Evolutionary conservation across 2,113 vertebrate species (phyloP).

Genomic region (Lampris incognitus): DNA sequence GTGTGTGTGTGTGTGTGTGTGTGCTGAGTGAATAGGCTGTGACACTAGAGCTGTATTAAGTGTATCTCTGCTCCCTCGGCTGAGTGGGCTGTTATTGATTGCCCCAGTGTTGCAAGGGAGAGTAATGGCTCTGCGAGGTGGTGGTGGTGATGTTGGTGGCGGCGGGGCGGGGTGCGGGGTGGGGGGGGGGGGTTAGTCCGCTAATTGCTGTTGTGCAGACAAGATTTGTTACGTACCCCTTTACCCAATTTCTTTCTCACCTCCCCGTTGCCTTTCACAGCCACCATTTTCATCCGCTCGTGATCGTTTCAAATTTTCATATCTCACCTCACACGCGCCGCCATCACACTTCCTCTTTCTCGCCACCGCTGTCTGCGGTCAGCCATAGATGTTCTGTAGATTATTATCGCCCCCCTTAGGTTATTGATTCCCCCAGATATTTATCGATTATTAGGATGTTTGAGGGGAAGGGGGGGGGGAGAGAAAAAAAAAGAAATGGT

Average conservation of each 20-base stretch:
- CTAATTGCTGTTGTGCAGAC: conserved; percentile 91
- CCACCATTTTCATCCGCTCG: conserved; percentile 13
- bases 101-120: conserved; percentile 81
- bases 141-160: not conserved
- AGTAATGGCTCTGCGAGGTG: conserved; percentile 85
- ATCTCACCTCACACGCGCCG: conserved; percentile 54
- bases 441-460: conserved; percentile 54
- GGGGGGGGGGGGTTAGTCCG: conserved; percentile 82
- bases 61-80: conserved; percentile 82
- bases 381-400: conserved; percentile 40
- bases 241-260: conserved; percentile 65
- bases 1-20: conserved; percentile 37
- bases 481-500: conserved; percentile 25
- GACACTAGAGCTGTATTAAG: conserved; percentile 89
- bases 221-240: conserved; percentile 82
- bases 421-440: conserved; percentile 63
- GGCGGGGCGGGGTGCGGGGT: not conserved
- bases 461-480: not conserved
- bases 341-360: conserved; percentile 14
- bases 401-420: conserved; percentile 15
- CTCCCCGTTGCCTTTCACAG: conserved; percentile 53
- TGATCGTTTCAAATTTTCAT: conserved; percentile 50
- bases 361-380: not conserved
- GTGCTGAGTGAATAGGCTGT: conserved; percentile 82
- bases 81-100: conserved; percentile 89